Base-by-base conservation (phyloP, 1,140 invertebrate genomes). In the Caenorhabditis latens region DNA sequence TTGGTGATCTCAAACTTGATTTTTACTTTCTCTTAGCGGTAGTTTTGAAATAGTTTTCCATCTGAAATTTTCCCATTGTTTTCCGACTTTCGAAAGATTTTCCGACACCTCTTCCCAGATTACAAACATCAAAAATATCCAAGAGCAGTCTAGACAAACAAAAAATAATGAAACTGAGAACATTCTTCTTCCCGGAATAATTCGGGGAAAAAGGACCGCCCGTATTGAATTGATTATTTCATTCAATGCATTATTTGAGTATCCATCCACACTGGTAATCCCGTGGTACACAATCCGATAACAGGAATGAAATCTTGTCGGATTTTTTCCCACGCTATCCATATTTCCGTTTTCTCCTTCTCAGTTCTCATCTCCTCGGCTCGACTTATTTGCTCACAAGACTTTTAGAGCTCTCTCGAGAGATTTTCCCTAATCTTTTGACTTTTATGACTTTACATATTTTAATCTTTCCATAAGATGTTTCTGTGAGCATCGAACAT, bases 301-400 rank as follows among this genome's bases (percentile, higher is more conserved):
- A 58, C n/a, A 65, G 9, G 40, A 65, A 65, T 19, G n/a, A 58
- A 16, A 5, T 13, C 19, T 75, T 46, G 42, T 75, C 43, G 0
- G 67, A 19, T 46, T 75, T 32, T 32, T 75, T 75, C 67, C 67
- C 42, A 75, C 67, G 67, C 11, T 46, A 46, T 19, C 40, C 21
- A 11, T 75, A 9, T 19, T 67, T 32, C 24, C 11, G 11, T 19
- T 67, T 67, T 40, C 40, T 32, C 32, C 32, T 32, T 32, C 32
- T 32, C 32, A 32, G 32, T 32, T 32, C 32, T 32, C 32, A 32
- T 32, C 21, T 40, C 32, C n/a, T 58, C n/a, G 14, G 7, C 14
- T 7, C n/a, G 57, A 16, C 57, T 16, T 65, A 65, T 65, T 65
- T 65, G 61, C 61, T 65, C 61, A 40, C 61, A 65, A 32, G 61